Evolutionary conservation across 2,888 invertebrate genomes (phyloP).

Genomic region (Tuta absoluta): DNA sequence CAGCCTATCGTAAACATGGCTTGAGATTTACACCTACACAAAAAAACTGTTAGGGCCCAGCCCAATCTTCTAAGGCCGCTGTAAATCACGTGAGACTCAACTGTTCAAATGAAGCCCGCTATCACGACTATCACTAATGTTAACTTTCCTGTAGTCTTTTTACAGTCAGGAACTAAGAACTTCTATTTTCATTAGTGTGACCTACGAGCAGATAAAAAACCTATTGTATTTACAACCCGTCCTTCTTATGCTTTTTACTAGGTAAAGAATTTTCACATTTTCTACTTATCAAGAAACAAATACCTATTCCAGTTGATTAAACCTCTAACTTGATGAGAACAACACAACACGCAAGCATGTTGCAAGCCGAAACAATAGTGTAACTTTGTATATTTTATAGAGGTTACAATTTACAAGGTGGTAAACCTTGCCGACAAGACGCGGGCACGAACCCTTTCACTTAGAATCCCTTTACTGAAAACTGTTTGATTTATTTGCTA

Average conservation of each 20-base stretch:
- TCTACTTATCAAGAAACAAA: background rate
- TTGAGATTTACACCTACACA: constrained; percentile 78
- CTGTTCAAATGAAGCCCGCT: background rate
- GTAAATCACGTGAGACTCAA: constrained; percentile 55
- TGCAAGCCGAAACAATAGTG: constrained; percentile 49
- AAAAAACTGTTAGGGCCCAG: constrained; percentile 74
- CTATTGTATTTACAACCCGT: background rate
- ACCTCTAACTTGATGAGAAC: constrained; percentile 37
- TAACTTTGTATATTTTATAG: constrained; percentile 74
- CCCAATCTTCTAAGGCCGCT: constrained; percentile 61
- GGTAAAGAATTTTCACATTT: background rate
- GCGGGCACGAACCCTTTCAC: constrained; percentile 63
- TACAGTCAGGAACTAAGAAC: too few relatives aligned
- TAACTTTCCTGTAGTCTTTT: background rate
- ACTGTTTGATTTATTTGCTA: too few relatives aligned
- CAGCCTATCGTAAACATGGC: constrained; percentile 62
- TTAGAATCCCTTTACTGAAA: constrained; percentile 18
- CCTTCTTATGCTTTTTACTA: background rate
- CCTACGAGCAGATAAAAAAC: too few relatives aligned
- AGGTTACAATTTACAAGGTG: constrained; percentile 67
- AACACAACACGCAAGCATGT: constrained; percentile 50
- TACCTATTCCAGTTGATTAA: background rate
- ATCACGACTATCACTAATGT: background rate
- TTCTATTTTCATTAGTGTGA: too few relatives aligned
- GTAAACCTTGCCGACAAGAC: constrained; percentile 59